Conservation (phyloP, 2,888 invertebrate genomes). For the Sphaerolaimus hirsutus region DNA sequence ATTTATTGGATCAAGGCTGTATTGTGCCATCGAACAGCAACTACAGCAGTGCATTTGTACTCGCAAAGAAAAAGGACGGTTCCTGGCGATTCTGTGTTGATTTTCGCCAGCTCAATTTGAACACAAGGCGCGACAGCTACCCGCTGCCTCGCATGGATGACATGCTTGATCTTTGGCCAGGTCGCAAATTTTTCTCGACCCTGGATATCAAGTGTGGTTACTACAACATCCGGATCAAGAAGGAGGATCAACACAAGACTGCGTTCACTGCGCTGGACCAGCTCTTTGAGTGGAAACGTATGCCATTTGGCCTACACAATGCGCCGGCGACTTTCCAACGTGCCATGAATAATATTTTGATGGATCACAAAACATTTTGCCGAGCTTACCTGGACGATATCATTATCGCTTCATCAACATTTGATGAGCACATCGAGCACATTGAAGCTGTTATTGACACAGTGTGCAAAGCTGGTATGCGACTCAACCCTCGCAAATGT, state of each 20-base stretch:
- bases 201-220: conserved; percentile 12
- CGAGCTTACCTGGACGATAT: conserved; percentile 14
- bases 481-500: conserved; percentile 7
- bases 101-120: too few relatives aligned
- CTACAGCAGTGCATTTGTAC: too few relatives aligned
- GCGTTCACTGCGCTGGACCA: conserved; percentile 11
- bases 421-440: conserved; percentile 7
- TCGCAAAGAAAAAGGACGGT: too few relatives aligned
- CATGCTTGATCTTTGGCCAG: conserved; percentile 7
- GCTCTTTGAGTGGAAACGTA: conserved; percentile 11
- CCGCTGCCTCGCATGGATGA: conserved; percentile 11
- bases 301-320: conserved; percentile 15
- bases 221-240: conserved; percentile 11
- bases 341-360: conserved; percentile 9
- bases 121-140: too few relatives aligned
- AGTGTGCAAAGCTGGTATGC: conserved; percentile 3
- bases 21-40: too few relatives aligned
- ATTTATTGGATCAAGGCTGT: too few relatives aligned
- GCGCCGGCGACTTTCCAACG: conserved; percentile 15
- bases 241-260: conserved; percentile 9
- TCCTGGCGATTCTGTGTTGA: too few relatives aligned
- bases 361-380: not conserved
- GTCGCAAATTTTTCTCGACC: conserved; percentile 7
- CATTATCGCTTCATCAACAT: conserved; percentile 8
- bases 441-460: conserved; percentile 6